Conservation (phyloP, 2,113 vertebrate species). For the Trachemys scripta region DNA sequence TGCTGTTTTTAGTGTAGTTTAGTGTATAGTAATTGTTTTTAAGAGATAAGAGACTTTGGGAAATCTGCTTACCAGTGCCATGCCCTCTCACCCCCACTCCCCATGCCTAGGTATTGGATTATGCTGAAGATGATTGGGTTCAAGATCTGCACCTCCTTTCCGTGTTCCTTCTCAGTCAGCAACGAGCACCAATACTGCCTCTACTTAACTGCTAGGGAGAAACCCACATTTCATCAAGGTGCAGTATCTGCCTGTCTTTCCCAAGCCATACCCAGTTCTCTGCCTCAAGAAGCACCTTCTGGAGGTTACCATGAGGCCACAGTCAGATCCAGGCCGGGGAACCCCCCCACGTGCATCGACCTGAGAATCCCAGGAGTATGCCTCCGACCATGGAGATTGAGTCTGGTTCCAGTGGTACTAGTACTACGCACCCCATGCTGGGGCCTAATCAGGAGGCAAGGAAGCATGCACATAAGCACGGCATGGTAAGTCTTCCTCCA, state of each 20-base stretch:
- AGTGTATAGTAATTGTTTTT: background rate
- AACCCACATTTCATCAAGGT: background rate
- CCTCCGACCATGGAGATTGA: too few relatives aligned
- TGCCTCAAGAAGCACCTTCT: background rate
- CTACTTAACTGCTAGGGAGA: background rate
- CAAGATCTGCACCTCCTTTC: background rate
- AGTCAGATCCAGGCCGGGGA: background rate
- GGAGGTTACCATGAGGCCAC: background rate
- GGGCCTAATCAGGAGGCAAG: background rate
- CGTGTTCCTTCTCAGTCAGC: too few relatives aligned
- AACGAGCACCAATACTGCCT: background rate
- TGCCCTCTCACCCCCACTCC: too few relatives aligned
- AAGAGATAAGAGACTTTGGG: background rate
- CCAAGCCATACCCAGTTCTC: background rate
- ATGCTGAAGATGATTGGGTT: background rate
- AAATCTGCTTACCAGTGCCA: background rate
- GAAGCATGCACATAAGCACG: too few relatives aligned
- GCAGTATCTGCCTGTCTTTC: background rate
- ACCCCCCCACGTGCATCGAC: background rate
- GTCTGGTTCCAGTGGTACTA: background rate
- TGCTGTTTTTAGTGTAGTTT: background rate
- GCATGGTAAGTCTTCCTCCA: too few relatives aligned
- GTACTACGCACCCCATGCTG: background rate
- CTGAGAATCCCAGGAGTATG: background rate
- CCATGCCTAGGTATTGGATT: background rate